Conservation (phyloP, 2,113 vertebrate species). For the Anhinga rufa region DNA sequence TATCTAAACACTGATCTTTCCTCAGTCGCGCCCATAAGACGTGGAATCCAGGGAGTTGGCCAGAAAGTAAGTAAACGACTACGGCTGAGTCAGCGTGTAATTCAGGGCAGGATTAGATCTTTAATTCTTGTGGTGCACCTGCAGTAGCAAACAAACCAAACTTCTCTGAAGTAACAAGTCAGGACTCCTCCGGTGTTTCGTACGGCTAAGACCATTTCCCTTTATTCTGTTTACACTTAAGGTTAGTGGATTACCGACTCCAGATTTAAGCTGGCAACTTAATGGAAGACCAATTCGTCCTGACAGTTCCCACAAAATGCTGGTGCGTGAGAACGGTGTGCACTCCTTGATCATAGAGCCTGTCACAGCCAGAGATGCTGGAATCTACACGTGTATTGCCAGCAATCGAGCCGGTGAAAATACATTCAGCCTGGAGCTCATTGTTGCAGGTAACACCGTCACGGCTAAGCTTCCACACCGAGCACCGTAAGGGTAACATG, state of each 20-base stretch:
- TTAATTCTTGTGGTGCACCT: not conserved
- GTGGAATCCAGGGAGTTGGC: conserved; percentile 28
- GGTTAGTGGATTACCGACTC: conserved; percentile 95
- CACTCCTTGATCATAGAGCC: conserved; percentile 96
- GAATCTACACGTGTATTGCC: conserved; percentile 93
- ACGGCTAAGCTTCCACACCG: not conserved
- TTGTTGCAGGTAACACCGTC: conserved; percentile 85
- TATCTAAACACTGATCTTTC: not conserved
- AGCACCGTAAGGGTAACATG: not conserved
- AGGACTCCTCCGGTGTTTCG: not conserved
- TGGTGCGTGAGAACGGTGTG: conserved; percentile 94
- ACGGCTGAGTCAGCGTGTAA: not conserved
- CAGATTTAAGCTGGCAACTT: conserved; percentile 94
- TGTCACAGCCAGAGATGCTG: conserved; percentile 87
- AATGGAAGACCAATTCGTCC: conserved; percentile 89
- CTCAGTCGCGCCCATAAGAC: not conserved
- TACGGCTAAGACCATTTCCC: not conserved
- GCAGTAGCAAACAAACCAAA: not conserved
- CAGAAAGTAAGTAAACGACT: not conserved
- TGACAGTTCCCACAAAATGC: conserved; percentile 92
- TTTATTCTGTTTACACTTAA: conserved; percentile 41
- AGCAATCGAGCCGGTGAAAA: conserved; percentile 95
- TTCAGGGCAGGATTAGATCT: not conserved
- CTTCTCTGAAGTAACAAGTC: not conserved
- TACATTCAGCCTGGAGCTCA: conserved; percentile 94